Evolutionary conservation across 2,113 vertebrate genomes (phyloP).

Genomic region (Sorex araneus): DNA sequence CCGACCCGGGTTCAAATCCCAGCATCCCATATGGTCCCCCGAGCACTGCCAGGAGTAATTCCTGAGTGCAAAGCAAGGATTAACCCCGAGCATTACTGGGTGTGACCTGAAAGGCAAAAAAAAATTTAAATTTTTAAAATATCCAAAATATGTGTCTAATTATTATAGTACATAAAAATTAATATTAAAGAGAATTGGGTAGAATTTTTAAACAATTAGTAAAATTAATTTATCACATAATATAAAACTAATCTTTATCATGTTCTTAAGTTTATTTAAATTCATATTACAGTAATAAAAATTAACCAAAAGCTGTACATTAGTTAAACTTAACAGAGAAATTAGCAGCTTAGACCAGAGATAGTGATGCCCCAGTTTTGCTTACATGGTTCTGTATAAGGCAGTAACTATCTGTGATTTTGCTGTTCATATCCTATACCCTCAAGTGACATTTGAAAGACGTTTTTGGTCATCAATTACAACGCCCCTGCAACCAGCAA

Average conservation of each 20-base stretch:
- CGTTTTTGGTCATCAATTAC: slow-evolving; percentile 15
- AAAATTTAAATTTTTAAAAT: slow-evolving; percentile 37
- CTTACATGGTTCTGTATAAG: slow-evolving; percentile 41
- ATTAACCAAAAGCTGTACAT: slow-evolving; percentile 33
- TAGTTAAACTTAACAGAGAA: slow-evolving; percentile 44
- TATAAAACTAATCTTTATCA: slow-evolving; percentile 47
- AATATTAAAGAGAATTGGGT: slow-evolving; percentile 22
- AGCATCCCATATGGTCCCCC: no score
- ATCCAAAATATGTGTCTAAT: slow-evolving; percentile 6
- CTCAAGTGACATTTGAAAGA: background rate
- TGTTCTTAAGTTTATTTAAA: slow-evolving; percentile 64
- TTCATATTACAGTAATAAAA: slow-evolving; percentile 26
- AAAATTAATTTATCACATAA: no score
- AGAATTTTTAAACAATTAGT: slow-evolving; percentile 30
- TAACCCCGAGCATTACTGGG: no score
- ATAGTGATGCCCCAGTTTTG: background rate
- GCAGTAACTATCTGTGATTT: slow-evolving; percentile 36
- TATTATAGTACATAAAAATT: slow-evolving; percentile 4
- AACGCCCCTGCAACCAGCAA: background rate
- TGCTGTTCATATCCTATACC: background rate
- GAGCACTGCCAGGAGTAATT: no score
- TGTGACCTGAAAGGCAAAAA: no score
- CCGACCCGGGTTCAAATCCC: no score
- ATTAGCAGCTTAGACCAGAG: slow-evolving; percentile 47
- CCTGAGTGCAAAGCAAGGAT: no score